Conservation (phyloP, 2,113 vertebrate species). For the Excalfactoria chinensis region DNA sequence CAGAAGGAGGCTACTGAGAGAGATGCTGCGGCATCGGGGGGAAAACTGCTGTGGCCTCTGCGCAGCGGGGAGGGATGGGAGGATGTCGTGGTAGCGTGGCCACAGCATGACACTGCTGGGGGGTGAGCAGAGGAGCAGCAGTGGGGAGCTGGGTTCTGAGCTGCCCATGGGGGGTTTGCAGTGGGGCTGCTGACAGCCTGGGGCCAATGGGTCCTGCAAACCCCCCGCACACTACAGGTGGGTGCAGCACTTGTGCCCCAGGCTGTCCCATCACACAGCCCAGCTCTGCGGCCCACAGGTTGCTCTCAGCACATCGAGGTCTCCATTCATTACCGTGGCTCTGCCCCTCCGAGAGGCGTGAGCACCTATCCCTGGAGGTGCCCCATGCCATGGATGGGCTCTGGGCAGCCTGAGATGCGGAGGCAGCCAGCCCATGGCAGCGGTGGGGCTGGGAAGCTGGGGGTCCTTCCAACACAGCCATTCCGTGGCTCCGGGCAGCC, state of each 20-base stretch:
- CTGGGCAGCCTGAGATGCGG: neutral
- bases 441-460: no score
- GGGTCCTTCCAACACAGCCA: neutral
- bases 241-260: rapidly evolving
- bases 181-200: rapidly evolving
- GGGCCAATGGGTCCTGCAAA: neutral
- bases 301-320: no score
- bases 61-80: neutral
- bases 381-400: no score
- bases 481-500: neutral
- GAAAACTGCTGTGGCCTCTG: neutral
- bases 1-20: constrained; percentile 13
- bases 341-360: neutral
- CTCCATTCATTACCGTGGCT: neutral
- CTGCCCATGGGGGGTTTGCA: neutral
- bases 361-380: neutral
- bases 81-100: rapidly evolving
- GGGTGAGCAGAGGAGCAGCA: neutral
- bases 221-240: neutral
- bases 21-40: rapidly evolving
- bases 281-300: neutral
- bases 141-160: neutral
- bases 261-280: neutral
- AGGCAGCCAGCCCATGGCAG: neutral
- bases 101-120: neutral